These are phyloP conservation scores for Lysandra coridon DNA, from an alignment of 2,888 invertebrate species.

Conservation along the genomic window DNA sequence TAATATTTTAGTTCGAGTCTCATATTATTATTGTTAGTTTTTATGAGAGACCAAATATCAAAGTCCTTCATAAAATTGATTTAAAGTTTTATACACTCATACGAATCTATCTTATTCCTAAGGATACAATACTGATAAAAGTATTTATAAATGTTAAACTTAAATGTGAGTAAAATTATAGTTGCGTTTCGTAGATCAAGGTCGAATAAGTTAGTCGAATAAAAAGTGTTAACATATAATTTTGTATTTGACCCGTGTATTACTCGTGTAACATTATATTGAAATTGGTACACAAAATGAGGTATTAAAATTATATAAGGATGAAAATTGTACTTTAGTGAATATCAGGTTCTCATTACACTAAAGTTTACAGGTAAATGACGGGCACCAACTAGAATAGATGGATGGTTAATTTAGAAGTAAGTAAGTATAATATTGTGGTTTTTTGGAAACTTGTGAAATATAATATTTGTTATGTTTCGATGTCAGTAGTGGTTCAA, in stretches of 20 bases:
- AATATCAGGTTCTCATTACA: background rate
- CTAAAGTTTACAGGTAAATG: background rate
- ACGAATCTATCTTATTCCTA: too few species aligned
- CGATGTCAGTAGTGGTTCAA: background rate
- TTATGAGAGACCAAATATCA: background rate
- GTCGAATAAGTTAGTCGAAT: too few species aligned
- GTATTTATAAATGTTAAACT: background rate
- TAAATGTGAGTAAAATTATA: background rate
- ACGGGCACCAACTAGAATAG: slow-evolving; percentile 9
- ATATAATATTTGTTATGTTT: background rate
- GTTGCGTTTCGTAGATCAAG: too few species aligned
- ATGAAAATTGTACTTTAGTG: background rate
- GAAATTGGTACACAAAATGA: background rate
- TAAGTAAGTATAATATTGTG: background rate
- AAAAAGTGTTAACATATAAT: background rate
- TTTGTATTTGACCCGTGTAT: background rate
- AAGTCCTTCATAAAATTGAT: too few species aligned
- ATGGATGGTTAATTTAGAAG: background rate
- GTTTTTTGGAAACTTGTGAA: background rate
- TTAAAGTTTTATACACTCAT: too few species aligned
- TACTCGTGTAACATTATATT: background rate
- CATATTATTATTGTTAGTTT: background rate
- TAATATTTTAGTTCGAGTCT: background rate
- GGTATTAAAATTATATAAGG: background rate
- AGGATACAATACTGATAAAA: too few species aligned